Percentiles rank a stretch among this genome's conserved stretches.
Conservation (phyloP, 1,140 invertebrate genomes). For the Zaprionus ornatus region DNA sequence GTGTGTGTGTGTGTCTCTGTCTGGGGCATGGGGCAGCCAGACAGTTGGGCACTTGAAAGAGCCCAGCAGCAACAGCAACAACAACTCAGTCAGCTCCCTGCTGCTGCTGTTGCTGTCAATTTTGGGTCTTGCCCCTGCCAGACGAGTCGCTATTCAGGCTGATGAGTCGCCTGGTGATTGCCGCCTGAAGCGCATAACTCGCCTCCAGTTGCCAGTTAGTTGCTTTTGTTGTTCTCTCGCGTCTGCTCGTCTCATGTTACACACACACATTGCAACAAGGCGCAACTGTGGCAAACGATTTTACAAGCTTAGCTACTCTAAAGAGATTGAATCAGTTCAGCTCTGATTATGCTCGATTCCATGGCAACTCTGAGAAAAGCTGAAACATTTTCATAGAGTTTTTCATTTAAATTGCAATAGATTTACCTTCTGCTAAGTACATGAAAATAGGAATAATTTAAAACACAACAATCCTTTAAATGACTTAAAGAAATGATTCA, state of each 20-base stretch:
- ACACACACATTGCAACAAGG: constrained; percentile 9
- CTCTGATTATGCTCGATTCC: background rate
- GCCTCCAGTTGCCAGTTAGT: constrained; percentile 40
- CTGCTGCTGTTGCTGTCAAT: constrained; percentile 63
- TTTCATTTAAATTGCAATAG: background rate
- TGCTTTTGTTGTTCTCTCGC: constrained; percentile 27
- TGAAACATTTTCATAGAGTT: background rate
- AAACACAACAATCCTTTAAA: background rate
- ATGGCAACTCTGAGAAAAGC: background rate
- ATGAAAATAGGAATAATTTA: background rate
- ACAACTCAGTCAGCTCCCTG: constrained; percentile 47
- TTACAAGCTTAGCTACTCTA: background rate
- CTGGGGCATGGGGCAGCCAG: constrained; percentile 47
- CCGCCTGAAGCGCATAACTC: constrained; percentile 38
- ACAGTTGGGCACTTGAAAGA: constrained; percentile 74
- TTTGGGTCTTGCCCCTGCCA: constrained; percentile 55
- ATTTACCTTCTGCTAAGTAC: background rate
- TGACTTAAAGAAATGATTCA: background rate
- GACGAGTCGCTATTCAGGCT: constrained; percentile 39
- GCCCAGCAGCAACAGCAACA: constrained; percentile 34
- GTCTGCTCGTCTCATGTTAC: constrained; percentile 28
- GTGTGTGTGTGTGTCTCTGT: background rate
- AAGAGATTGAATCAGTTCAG: background rate
- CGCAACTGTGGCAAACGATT: constrained; percentile 9
- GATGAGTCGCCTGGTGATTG: constrained; percentile 39